Evolutionary conservation across 92 coral and sea anemone species (phyloP), one percentile per base, ranked within the genome.

Genomic region (Actinernus sp.): DNA sequence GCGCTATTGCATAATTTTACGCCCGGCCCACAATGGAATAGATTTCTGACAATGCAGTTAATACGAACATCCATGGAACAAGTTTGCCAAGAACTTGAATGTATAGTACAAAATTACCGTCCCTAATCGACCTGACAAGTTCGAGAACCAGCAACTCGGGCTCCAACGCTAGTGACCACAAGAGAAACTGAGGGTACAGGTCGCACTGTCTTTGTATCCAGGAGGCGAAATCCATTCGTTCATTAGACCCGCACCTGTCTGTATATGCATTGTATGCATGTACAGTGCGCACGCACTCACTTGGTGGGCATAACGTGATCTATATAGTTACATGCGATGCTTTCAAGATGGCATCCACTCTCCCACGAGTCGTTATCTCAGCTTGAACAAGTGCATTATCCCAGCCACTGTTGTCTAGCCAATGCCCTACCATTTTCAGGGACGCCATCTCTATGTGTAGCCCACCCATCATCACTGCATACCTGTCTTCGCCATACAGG

Each of bases 311-410:
- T n/a, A n/a, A 61, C 71, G 49, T 73, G 63, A 45, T 73, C 60
- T 1, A 32, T 19, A 52, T 21, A 7, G 62, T 73, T 2, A 73
- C 29, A 61, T 61, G 56, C 13, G 8, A 54, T 33, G 24, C 81
- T 23, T 81, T 80, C 72, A 79, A 24, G 46, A 78, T 68, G 24
- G 79, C 58, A 17, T 69, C 79, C 28, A 72, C n/a, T 1, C 37
- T 59, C 3, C 85, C 48, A 58, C 31, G 32, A 36, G 50, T 49
- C 32, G 61, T 65, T 17, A 65, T 34, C 23, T 41, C 57, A 14
- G 70, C 70, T 49, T 63, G 70, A 22, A 63, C 70, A 39, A 63
- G 49, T 18, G 70, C 43, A 17, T 40, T 63, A 32, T 65, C 50
- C 61, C 73, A 50, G 20, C 61, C 49, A 44, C 73, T 28, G 61